Evolutionary conservation across 2,888 invertebrate species (phyloP).

Genomic region (Lordiphosa andalusiaca): DNA sequence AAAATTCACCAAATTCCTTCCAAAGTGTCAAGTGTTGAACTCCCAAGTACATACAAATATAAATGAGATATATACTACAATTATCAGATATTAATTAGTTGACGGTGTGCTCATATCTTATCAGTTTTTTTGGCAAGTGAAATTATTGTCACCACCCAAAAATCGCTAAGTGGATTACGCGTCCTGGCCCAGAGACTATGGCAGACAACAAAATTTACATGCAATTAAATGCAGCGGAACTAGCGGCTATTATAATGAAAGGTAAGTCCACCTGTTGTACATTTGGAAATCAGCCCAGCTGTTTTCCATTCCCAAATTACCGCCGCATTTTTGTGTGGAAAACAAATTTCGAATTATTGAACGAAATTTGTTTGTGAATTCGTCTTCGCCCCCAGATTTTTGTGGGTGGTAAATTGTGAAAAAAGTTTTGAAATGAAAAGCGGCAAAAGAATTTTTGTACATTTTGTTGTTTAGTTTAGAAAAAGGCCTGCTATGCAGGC

Average conservation of each 20-base stretch:
- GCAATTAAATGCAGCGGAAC: constrained; percentile 78
- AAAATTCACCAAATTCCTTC: too few relatives aligned
- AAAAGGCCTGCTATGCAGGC: too few relatives aligned
- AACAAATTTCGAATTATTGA: constrained; percentile 2
- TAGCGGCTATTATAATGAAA: constrained; percentile 79
- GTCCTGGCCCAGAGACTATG: constrained; percentile 37
- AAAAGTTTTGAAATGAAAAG: too few relatives aligned
- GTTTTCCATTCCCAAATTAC: constrained; percentile 1
- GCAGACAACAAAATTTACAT: constrained; percentile 72
- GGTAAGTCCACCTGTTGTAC: constrained; percentile 65
- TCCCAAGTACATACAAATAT: background rate
- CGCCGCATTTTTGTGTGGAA: background rate
- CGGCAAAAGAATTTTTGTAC: constrained; percentile 3
- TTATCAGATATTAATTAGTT: constrained; percentile 26
- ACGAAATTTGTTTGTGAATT: constrained; percentile 2
- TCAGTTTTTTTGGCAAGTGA: constrained; percentile 28
- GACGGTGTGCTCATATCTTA: constrained; percentile 33
- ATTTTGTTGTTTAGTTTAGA: constrained; percentile 16
- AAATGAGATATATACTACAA: constrained; percentile 10
- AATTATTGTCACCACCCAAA: constrained; percentile 16
- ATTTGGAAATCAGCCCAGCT: background rate
- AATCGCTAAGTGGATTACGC: constrained; percentile 60
- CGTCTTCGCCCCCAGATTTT: background rate
- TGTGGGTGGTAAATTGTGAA: background rate
- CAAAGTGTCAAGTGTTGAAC: background rate